Evolutionary conservation across 2,797 vertebrate species (phyloP).

Genomic region (Cynodonichthys magdalenae): DNA sequence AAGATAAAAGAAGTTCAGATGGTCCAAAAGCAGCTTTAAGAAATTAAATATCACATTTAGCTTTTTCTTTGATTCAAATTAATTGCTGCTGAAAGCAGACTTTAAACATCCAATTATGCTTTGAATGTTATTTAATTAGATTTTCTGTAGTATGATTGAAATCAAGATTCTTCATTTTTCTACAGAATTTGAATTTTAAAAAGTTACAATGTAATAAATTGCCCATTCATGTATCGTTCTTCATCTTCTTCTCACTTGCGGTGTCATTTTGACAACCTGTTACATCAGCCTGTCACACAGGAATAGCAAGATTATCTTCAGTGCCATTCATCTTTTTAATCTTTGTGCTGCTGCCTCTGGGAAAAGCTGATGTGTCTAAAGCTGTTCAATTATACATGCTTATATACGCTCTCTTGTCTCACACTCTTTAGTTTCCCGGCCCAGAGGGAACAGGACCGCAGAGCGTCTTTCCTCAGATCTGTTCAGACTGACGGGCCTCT

Average conservation of each 20-base stretch:
- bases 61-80: neutral
- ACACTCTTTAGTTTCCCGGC: constrained; percentile 26
- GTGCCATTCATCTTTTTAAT: constrained; percentile 63
- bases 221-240: constrained; percentile 15
- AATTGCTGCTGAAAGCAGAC: constrained; percentile 8
- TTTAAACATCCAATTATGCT: constrained; percentile 1
- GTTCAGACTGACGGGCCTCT: constrained; percentile 8
- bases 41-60: too few relatives aligned
- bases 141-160: constrained; percentile 9
- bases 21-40: too few relatives aligned
- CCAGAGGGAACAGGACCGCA: constrained; percentile 9
- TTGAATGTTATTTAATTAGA: neutral
- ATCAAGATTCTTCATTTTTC: constrained; percentile 10
- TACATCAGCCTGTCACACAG: constrained; percentile 61
- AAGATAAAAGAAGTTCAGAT: too few relatives aligned
- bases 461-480: constrained; percentile 22
- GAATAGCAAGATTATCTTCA: constrained; percentile 52
- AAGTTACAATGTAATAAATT: constrained; percentile 11
- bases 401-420: constrained; percentile 45
- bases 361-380: constrained; percentile 49
- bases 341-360: constrained; percentile 49
- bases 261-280: constrained; percentile 64
- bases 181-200: neutral
- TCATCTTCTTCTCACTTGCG: constrained; percentile 20
- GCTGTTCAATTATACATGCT: constrained; percentile 65